Evolutionary conservation across 2,888 invertebrate species (phyloP), one percentile per base, ranked within the genome.

Genomic region (Drosophila anceps): DNA sequence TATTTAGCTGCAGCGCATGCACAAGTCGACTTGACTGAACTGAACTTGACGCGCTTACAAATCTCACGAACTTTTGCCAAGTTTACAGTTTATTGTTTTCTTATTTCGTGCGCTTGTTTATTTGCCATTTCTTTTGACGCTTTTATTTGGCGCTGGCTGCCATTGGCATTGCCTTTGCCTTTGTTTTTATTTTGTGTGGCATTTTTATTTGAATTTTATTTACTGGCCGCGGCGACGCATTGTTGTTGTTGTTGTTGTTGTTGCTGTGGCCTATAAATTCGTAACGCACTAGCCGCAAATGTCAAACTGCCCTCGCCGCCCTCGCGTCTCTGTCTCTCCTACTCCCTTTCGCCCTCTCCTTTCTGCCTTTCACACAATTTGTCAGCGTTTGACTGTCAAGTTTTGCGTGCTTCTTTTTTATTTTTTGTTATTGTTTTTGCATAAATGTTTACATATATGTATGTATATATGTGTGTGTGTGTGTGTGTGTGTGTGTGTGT

Each of bases 181-280:
- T 62, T 53, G 41, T 41, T 55, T 33, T 60, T 60, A 46, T 61
- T 76, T 74, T 81, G 76, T 76, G 73, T 88, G 88, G 89, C 84
- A 74, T 88, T 90, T 86, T 90, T 87, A 87, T 87, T 88, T 76
- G 84, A 77, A 74, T 88, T 88, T 90, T 84, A 87, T 88, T 88
- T 88, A 90, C 76, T 86, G 77, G 70, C 70, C 65, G 57, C 69
- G 53, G 50, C 67, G 65, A 53, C 46, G 63, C 55, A 37, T 29
- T 48, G 59, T 10, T 53, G 53, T 53, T 53, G 55, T 58, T 53
- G 24, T 44, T 44, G 24, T 44, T 44, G n/a, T n/a, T n/a, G n/a
- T n/a, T n/a, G 35, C 12, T 53, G 57, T 64, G 73, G 75, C 84
- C 76, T 76, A 88, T 84, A 88, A 84, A 88, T 88, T 88, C 63